Evolutionary conservation across 2,888 invertebrate species (phyloP).

Genomic region (Callimorpha dominula): DNA sequence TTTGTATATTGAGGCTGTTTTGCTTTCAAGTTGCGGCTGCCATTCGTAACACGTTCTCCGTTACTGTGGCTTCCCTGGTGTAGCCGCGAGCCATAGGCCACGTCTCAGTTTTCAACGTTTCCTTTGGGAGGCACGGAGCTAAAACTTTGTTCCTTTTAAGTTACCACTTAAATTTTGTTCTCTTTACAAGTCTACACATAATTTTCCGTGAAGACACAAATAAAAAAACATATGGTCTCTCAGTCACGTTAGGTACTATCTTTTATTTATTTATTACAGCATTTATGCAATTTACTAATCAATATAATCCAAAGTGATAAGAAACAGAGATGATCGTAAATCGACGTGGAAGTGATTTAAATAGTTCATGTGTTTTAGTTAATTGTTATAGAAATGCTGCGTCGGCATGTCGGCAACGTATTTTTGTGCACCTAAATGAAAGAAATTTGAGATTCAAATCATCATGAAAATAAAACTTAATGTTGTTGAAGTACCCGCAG

Average conservation of each 20-base stretch:
- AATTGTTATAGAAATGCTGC: too few species aligned
- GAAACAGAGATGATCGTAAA: background rate
- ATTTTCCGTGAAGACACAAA: background rate
- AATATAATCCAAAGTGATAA: too few species aligned
- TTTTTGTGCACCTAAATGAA: too few species aligned
- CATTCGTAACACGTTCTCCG: slow-evolving; percentile 34
- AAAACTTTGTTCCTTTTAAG: slow-evolving; percentile 19
- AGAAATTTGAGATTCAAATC: too few species aligned
- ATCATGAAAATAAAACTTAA: too few species aligned
- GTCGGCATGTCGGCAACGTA: too few species aligned
- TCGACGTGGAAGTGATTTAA: background rate
- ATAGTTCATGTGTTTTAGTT: background rate
- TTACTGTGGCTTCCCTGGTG: slow-evolving; percentile 22
- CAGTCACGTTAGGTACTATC: background rate
- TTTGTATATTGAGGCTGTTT: slow-evolving; percentile 40
- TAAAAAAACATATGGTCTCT: background rate
- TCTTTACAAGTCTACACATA: slow-evolving; percentile 12
- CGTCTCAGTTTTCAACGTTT: slow-evolving; percentile 28
- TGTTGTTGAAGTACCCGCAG: too few species aligned
- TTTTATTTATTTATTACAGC: background rate
- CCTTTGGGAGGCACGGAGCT: slow-evolving; percentile 23
- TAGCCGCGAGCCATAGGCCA: slow-evolving; percentile 44
- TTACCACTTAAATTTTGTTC: slow-evolving; percentile 25
- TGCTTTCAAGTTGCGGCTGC: slow-evolving; percentile 34
- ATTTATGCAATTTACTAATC: too few species aligned